Conservation (phyloP, 2,888 invertebrate genomes). For the Cryptosula pallasiana region DNA sequence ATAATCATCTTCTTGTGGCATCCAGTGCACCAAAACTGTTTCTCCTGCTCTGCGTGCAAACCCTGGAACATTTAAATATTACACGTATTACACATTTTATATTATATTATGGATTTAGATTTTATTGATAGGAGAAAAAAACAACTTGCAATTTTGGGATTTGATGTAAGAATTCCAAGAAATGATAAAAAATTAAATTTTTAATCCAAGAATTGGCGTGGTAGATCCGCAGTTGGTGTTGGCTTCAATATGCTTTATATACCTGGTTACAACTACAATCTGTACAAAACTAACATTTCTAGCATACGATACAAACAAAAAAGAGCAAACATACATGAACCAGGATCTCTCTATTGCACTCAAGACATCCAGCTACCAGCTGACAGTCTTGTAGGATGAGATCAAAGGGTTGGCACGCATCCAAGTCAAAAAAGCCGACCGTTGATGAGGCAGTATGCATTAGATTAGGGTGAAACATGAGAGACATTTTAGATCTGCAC, state of each 20-base stretch:
- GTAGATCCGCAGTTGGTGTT: no score
- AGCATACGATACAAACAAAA: neutral
- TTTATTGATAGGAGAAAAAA: no score
- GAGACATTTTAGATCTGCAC: neutral
- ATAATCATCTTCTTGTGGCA: conserved; percentile 52
- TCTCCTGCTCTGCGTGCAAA: conserved; percentile 43
- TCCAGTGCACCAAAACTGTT: conserved; percentile 48
- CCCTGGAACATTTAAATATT: conserved; percentile 45
- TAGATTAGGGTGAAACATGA: conserved; percentile 28
- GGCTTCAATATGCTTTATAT: no score
- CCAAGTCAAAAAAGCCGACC: conserved; percentile 50
- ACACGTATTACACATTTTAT: no score
- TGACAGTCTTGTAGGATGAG: conserved; percentile 46
- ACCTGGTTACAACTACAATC: no score
- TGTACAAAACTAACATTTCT: neutral
- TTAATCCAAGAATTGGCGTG: no score
- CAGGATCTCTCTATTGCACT: conserved; percentile 43
- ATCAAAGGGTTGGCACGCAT: conserved; percentile 49
- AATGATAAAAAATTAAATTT: no score
- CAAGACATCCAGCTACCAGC: conserved; percentile 46
- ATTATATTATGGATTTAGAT: no score
- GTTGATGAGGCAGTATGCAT: conserved; percentile 46
- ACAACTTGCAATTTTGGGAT: no score
- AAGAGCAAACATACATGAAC: conserved; percentile 17
- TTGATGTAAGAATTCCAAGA: no score